Evolutionary conservation across 2,888 invertebrate genomes (phyloP), one percentile per base, ranked within the genome.

Genomic region (Tetragonisca angustula): DNA sequence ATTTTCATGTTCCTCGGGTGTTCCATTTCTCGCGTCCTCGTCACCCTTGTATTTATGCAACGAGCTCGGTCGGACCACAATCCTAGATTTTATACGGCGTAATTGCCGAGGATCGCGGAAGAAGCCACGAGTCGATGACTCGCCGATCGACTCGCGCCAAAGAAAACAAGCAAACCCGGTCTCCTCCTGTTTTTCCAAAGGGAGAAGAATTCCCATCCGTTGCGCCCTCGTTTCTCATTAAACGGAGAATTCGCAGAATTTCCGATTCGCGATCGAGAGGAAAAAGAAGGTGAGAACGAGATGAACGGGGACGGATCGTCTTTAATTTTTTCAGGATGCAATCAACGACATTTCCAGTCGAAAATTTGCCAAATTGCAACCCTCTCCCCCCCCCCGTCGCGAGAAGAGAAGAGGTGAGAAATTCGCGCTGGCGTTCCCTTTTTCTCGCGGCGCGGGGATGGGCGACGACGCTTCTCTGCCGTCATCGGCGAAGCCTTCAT

Each of bases 401-500:
- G 9, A 11, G 56, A n/a, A 9, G 56, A n/a, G 54, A 19, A 9
- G 27, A 19, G 64, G 27, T 52, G 84, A 80, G 77, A 75, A 68
- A 80, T 84, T 76, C 79, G 76, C 76, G 84, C 69, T 76, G 73
- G 59, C 68, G 70, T 59, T 73, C 67, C 69, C 70, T 67, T 61
- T 72, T 64, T 62, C 70, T 21, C 52, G 9, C 61, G 43, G 43
- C 11, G 43, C 43, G 43, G 43, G 43, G 43, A 43, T 43, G 43
- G 43, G 43, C 9, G 43, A 9, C 72, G 49, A 19, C 78, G 76
- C 78, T 76, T 75, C 52, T 21, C 84, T 71, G 54, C 81, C 83
- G 88, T 89, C 88, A 90, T 89, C 85, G 89, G 64, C 83, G 85
- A 67, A 74, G 81, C 85, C 89, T 90, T 91, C 91, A 89, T 91